phyloP scores from a whole-genome alignment of 2,888 invertebrate genomes.

The Gandaritis pyraliata region DNA sequence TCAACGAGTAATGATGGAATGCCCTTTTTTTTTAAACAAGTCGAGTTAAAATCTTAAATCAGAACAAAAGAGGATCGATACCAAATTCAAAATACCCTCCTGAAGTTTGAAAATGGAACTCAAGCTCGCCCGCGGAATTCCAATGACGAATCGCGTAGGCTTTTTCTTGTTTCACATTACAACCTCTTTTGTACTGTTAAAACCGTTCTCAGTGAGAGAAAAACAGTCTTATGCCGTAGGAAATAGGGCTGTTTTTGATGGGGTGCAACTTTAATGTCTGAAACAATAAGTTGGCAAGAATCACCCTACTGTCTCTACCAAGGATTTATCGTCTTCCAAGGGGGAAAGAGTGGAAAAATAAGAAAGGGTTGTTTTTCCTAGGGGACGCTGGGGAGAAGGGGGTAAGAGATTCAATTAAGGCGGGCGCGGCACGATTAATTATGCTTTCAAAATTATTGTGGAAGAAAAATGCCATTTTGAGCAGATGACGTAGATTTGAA shows the following conservation, averaged over 20 bases:
- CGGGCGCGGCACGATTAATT: constrained; percentile 77
- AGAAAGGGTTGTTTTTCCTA: constrained; percentile 83
- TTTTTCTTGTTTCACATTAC: constrained; percentile 77
- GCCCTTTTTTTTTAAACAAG: background rate
- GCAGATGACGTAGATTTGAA: constrained; percentile 40
- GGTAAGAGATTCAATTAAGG: constrained; percentile 80
- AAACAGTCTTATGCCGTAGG: background rate
- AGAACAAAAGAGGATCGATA: constrained; percentile 51
- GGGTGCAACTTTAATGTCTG: background rate
- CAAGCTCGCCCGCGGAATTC: constrained; percentile 79
- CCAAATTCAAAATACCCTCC: constrained; percentile 63
- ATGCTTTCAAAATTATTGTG: constrained; percentile 70
- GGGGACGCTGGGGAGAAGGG: constrained; percentile 66
- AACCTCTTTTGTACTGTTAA: constrained; percentile 42
- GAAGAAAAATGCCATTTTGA: constrained; percentile 50
- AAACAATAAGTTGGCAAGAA: constrained; percentile 60
- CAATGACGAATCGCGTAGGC: constrained; percentile 82
- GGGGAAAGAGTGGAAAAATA: constrained; percentile 79
- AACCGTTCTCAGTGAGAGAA: constrained; percentile 12
- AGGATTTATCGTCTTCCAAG: constrained; percentile 83
- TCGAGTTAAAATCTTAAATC: constrained; percentile 19
- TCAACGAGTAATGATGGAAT: too few species aligned
- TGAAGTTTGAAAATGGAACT: constrained; percentile 71
- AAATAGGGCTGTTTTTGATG: constrained; percentile 15
- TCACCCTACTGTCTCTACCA: constrained; percentile 80